A percentile compares a stretch with the other conserved stretches of the same genome.
These are phyloP conservation scores for Drosophila punjabiensis DNA, from an alignment of 1,140 invertebrate species.

Conservation along the genomic window DNA sequence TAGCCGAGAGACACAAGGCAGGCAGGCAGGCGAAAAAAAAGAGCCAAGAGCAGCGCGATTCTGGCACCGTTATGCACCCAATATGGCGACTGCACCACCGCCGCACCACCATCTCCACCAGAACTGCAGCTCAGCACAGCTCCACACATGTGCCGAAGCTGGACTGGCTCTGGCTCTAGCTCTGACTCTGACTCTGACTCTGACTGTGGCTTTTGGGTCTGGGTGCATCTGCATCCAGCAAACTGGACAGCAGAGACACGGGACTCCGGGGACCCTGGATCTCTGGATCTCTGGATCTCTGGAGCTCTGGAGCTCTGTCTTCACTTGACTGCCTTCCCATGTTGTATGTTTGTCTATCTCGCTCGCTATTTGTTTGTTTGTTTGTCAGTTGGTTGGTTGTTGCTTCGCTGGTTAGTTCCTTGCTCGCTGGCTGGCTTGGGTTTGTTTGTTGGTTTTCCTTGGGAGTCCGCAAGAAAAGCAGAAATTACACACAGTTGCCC, in stretches of 20 bases:
- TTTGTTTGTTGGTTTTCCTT: constrained; percentile 56
- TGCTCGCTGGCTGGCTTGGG: constrained; percentile 38
- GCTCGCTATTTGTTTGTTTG: constrained; percentile 76
- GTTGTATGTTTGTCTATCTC: constrained; percentile 61
- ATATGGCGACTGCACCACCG: constrained; percentile 68
- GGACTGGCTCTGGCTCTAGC: constrained; percentile 35
- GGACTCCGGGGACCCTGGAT: constrained; percentile 25
- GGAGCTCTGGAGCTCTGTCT: constrained; percentile 54
- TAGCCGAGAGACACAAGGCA: constrained; percentile 41
- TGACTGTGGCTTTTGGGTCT: constrained; percentile 35
- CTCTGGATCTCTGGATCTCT: constrained; percentile 12
- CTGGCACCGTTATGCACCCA: constrained; percentile 82
- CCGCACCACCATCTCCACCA: constrained; percentile 5
- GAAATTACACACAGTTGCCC: constrained; percentile 73
- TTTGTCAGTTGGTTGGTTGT: constrained; percentile 45
- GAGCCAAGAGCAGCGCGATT: constrained; percentile 76
- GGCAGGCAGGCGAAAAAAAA: neutral
- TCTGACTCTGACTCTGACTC: constrained; percentile 34
- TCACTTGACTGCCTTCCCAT: constrained; percentile 75
- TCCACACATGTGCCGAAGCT: constrained; percentile 62
- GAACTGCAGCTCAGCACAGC: constrained; percentile 16
- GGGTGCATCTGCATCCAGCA: constrained; percentile 65
- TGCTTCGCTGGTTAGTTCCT: constrained; percentile 55
- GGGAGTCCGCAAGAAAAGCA: constrained; percentile 71
- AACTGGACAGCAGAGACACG: constrained; percentile 61